Base-by-base conservation (phyloP, 2,888 invertebrate species). In the Alloplasta piceator region DNA sequence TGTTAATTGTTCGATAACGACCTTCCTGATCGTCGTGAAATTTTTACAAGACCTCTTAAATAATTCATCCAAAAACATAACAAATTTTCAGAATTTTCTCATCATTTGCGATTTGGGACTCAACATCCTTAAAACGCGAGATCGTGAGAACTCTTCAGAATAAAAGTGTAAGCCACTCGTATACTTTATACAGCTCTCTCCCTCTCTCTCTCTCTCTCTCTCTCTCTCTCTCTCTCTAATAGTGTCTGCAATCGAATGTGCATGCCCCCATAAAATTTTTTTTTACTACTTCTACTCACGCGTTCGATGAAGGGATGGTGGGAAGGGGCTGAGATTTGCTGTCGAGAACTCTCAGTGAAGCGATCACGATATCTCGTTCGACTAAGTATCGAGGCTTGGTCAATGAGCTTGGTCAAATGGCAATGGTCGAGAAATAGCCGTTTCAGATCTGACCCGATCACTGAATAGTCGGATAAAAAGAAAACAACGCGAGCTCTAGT, bases 201-300 rank as follows among this genome's bases (percentile, higher is more conserved):
- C n/a, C n/a, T n/a, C 16, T 63, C 12, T 12, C 26, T 26, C 16
- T 63, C 12, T 12, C 26, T 26, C 16, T 63, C 12, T 12, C 26
- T 26, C 16, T 63, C 12, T 12, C 26, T 26, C 16, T 63, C 12
- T 12, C 26, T 26, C 26, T 1, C 26, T 26, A 26, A 26, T 71
- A 58, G 46, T 56, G 55, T 68, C 52, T 58, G 66, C 41, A 61
- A 74, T 16, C 70, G 56, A 68, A 74, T 12, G 52, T 52, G 14
- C 43, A 63, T 64, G 64, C 58, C 50, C 70, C 52, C 74, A 56
- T 74, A 70, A 74, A 79, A 79, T 74, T 79, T 74, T 26, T 26
- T 74, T 79, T 70, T 70, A 68, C 61, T 68, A 58, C 70, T 68
- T 56, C 64, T 63, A 43, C 14, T n/a, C 72, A 26, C 26, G 55